Percentiles rank a stretch among this genome's conserved stretches.
phyloP scores from a whole-genome alignment of 2,888 invertebrate genomes.

The Abrostola tripartita region DNA sequence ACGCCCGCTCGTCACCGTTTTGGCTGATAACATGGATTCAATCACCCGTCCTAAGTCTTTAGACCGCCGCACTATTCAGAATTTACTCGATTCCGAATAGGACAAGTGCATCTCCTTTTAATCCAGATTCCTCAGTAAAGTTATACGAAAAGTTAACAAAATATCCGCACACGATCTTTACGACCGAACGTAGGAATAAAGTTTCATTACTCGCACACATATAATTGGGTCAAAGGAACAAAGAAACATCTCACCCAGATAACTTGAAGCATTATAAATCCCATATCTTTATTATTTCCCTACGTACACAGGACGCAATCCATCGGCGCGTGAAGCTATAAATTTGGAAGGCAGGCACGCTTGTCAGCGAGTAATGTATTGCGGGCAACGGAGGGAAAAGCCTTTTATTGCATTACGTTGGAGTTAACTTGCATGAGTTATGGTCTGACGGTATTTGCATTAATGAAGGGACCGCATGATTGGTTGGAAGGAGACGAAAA shows the following conservation, averaged over 20 bases:
- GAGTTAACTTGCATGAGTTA: slow-evolving; percentile 61
- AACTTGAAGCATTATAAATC: slow-evolving; percentile 40
- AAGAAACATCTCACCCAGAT: slow-evolving; percentile 12
- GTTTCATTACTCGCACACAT: slow-evolving; percentile 1
- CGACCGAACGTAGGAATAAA: no score
- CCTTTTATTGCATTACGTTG: slow-evolving; percentile 53
- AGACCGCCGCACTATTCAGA: no score
- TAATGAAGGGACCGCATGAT: slow-evolving; percentile 59
- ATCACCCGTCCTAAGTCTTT: no score
- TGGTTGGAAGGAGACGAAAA: slow-evolving; percentile 40
- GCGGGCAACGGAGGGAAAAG: slow-evolving; percentile 43
- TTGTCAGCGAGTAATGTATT: slow-evolving; percentile 60
- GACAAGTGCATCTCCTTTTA: no score
- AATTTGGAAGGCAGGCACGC: slow-evolving; percentile 51
- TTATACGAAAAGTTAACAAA: no score
- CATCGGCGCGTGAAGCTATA: slow-evolving; percentile 58
- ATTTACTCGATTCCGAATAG: no score
- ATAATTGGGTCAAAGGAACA: slow-evolving; percentile 34
- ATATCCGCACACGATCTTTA: no score
- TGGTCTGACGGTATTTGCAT: slow-evolving; percentile 56
- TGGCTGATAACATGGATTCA: no score
- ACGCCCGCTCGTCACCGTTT: no score
- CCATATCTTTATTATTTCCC: slow-evolving; percentile 47
- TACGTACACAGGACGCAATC: slow-evolving; percentile 45
- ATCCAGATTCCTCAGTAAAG: no score